Evolutionary conservation across 1,140 invertebrate species (phyloP).

Genomic region (Harlomillsia oculata): DNA sequence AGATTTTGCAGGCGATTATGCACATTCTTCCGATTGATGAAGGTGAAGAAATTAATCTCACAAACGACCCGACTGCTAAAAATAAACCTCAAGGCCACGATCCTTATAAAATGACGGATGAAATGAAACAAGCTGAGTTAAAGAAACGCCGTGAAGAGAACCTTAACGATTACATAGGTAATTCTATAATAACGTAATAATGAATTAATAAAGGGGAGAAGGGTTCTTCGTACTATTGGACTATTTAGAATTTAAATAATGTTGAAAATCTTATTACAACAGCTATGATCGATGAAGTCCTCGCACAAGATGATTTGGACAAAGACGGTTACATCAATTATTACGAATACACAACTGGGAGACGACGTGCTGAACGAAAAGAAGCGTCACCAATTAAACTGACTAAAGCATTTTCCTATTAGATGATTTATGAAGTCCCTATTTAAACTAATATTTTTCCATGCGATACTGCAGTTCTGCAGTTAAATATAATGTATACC

Average conservation of each 20-base stretch:
- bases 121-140: too few relatives aligned
- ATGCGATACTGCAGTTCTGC: too few relatives aligned
- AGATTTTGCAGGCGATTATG: conserved; percentile 52
- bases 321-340: conserved; percentile 74
- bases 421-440: too few relatives aligned
- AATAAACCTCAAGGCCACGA: neutral
- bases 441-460: too few relatives aligned
- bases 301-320: conserved; percentile 65
- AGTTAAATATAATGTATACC: too few relatives aligned
- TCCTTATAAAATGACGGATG: neutral
- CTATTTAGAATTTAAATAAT: too few relatives aligned
- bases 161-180: conserved; percentile 35
- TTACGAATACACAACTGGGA: conserved; percentile 57
- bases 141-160: conserved; percentile 31
- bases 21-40: conserved; percentile 41
- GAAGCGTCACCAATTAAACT: neutral
- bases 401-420: neutral
- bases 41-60: conserved; percentile 6
- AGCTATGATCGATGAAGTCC: conserved; percentile 69
- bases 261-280: conserved; percentile 17
- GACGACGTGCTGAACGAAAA: conserved; percentile 37
- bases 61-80: conserved; percentile 10
- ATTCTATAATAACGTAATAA: too few relatives aligned
- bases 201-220: too few relatives aligned
- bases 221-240: too few relatives aligned